phyloP scores from a whole-genome alignment of 2,888 invertebrate species.

The Dynastes tityus region DNA sequence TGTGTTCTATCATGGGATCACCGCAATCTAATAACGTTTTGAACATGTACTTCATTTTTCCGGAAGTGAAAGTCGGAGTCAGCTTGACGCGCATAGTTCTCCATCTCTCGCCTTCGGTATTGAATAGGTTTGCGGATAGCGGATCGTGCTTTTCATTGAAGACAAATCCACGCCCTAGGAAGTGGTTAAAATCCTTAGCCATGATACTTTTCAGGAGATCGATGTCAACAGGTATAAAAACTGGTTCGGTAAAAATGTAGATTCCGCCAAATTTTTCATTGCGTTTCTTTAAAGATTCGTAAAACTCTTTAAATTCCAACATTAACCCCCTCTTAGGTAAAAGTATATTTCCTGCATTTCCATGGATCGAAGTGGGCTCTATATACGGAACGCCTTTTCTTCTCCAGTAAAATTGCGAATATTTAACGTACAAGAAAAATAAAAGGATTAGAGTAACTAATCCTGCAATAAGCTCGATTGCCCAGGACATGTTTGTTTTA shows the following conservation, averaged over 20 bases:
- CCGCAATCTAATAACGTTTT: constrained; percentile 33
- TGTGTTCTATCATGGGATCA: constrained; percentile 2
- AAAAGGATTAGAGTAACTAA: no score
- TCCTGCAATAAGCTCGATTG: no score
- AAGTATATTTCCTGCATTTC: constrained; percentile 35
- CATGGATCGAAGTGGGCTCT: constrained; percentile 31
- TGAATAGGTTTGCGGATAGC: constrained; percentile 31
- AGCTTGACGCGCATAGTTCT: constrained; percentile 36
- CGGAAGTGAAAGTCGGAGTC: constrained; percentile 42
- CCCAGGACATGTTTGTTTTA: no score
- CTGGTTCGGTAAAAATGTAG: constrained; percentile 54
- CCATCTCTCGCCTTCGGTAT: constrained; percentile 27
- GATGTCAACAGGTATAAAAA: constrained; percentile 44
- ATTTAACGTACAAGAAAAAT: no score
- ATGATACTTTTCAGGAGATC: constrained; percentile 67
- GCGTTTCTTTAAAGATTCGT: constrained; percentile 20
- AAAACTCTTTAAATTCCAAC: background rate
- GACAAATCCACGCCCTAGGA: constrained; percentile 74
- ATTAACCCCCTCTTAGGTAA: background rate
- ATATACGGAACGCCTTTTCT: constrained; percentile 33
- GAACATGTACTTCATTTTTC: constrained; percentile 47
- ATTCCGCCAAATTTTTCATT: constrained; percentile 18
- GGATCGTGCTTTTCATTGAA: constrained; percentile 34
- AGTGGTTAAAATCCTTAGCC: constrained; percentile 74
- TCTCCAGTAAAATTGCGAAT: constrained; percentile 40